phyloP scores from a whole-genome alignment of 2,888 invertebrate species.

The Peribatodes rhomboidaria region DNA sequence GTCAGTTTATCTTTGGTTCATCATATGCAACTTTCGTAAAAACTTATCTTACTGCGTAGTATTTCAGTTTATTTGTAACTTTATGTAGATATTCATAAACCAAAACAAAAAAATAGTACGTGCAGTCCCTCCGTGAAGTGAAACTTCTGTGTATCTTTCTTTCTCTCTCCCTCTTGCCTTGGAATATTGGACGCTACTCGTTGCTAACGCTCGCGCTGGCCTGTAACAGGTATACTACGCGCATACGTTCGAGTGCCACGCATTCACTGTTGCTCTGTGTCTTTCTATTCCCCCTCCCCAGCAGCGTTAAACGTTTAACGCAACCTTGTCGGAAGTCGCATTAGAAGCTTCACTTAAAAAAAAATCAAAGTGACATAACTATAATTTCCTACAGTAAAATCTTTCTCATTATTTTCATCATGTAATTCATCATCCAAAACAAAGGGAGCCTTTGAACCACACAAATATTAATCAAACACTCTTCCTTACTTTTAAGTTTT shows the following conservation, averaged over 20 bases:
- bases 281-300: too few relatives aligned
- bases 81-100: not conserved
- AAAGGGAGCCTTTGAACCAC: not conserved
- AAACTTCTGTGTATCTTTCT: too few relatives aligned
- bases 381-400: not conserved
- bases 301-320: too few relatives aligned
- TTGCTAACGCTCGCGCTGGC: too few relatives aligned
- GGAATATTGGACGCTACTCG: too few relatives aligned
- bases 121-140: not conserved
- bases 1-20: conserved; percentile 16
- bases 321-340: too few relatives aligned
- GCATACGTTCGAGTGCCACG: too few relatives aligned
- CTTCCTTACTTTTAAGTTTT: conserved; percentile 27
- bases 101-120: not conserved
- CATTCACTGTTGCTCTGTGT: too few relatives aligned
- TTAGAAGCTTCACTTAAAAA: too few relatives aligned
- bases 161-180: too few relatives aligned
- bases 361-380: not conserved
- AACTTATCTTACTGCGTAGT: conserved; percentile 6
- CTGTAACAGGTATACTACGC: too few relatives aligned
- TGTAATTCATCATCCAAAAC: conserved; percentile 11
- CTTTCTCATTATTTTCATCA: not conserved
- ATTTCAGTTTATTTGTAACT: not conserved
- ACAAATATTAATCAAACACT: conserved; percentile 21
- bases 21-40: conserved; percentile 17